phyloP scores from a whole-genome alignment of 2,113 vertebrate species.

The Uria aalge region DNA sequence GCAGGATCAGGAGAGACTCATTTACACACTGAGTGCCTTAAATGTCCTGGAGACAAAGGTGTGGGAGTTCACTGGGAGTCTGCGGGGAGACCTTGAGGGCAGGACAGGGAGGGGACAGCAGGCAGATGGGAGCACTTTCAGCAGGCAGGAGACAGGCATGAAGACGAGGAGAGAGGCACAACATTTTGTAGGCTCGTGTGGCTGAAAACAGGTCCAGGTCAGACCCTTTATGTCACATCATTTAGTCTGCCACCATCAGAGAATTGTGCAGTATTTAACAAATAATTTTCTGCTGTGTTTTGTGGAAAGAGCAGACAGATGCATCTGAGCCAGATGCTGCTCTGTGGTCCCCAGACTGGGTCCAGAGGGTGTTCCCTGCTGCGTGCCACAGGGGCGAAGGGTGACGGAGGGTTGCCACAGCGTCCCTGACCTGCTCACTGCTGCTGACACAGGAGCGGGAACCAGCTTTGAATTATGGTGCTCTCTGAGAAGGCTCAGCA shows the following conservation, averaged over 20 bases:
- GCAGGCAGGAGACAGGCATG: neutral
- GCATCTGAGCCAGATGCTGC: neutral
- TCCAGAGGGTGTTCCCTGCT: neutral
- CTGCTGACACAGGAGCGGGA: neutral
- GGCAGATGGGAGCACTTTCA: neutral
- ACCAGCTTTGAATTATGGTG: too few relatives aligned
- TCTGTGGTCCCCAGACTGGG: neutral
- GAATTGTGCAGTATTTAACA: neutral
- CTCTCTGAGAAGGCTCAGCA: neutral
- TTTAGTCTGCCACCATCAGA: neutral
- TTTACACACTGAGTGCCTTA: neutral
- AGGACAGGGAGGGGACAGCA: neutral
- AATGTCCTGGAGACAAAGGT: neutral
- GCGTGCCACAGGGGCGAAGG: neutral
- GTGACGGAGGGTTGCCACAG: neutral
- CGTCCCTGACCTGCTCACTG: neutral
- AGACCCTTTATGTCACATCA: neutral
- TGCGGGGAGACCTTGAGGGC: neutral
- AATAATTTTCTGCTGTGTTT: accelerated
- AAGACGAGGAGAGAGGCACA: neutral
- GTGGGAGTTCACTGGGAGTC: neutral
- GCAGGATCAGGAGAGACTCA: neutral
- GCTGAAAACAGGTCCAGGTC: neutral
- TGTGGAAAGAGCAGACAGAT: neutral
- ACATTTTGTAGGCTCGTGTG: neutral